Conservation (phyloP, 2,888 invertebrate genomes). For the Fragum sueziense region DNA sequence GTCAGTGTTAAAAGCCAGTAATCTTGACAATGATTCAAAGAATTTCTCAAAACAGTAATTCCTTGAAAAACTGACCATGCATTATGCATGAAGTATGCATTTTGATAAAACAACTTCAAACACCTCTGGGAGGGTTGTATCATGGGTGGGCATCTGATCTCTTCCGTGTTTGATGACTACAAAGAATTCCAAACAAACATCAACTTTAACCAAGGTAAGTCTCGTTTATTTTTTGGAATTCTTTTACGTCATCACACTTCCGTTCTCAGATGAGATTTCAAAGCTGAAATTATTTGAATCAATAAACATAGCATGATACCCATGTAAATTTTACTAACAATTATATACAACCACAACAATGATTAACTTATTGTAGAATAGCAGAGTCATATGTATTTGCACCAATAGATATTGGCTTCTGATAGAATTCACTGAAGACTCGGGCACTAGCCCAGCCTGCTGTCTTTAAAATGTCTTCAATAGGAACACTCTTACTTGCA, state of each 20-base stretch:
- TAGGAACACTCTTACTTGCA: neutral
- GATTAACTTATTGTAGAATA: neutral
- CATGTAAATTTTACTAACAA: neutral
- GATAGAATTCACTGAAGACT: neutral
- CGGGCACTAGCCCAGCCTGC: neutral
- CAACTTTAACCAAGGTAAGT: constrained; percentile 35
- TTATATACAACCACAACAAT: neutral
- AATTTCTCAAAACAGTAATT: no score
- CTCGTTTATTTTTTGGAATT: constrained; percentile 45
- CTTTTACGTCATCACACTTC: constrained; percentile 46
- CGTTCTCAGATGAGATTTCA: constrained; percentile 44
- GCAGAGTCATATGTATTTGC: neutral
- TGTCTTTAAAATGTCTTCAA: neutral
- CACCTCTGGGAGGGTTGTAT: no score
- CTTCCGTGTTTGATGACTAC: no score
- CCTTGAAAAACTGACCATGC: no score
- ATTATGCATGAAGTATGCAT: no score
- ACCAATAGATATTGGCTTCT: neutral
- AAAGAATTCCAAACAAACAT: constrained; percentile 53
- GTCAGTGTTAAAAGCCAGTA: no score
- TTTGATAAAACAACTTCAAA: no score
- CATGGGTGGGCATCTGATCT: no score
- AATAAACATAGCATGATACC: neutral
- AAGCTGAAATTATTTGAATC: neutral
- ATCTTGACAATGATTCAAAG: no score